These are phyloP conservation scores for Drosophila erecta DNA, from an alignment of 1,140 invertebrate genomes.

Conservation along the genomic window DNA sequence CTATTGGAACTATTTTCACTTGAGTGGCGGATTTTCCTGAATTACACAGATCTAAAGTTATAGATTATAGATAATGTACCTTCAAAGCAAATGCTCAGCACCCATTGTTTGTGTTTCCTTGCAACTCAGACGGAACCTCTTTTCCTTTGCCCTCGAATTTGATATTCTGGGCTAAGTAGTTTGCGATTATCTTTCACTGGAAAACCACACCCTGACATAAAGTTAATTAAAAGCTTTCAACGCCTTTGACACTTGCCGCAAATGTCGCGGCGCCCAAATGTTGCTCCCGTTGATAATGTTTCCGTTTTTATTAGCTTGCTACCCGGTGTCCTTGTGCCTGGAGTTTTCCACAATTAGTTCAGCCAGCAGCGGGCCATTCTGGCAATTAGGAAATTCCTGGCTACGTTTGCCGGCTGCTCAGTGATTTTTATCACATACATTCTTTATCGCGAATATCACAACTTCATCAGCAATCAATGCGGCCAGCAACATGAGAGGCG, in stretches of 20 bases:
- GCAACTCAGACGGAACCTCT: neutral
- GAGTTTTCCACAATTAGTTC: conserved; percentile 45
- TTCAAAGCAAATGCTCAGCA: too few relatives aligned
- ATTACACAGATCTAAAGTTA: neutral
- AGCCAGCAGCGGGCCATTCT: conserved; percentile 15
- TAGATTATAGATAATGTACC: too few relatives aligned
- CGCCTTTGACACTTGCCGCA: conserved; percentile 56
- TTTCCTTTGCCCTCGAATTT: conserved; percentile 14
- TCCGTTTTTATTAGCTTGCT: neutral
- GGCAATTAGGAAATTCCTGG: conserved; percentile 76
- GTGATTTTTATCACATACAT: conserved; percentile 81
- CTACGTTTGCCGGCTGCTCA: conserved; percentile 52
- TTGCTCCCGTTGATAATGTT: conserved; percentile 12
- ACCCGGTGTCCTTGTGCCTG: conserved; percentile 36
- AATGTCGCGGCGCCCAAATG: conserved; percentile 20
- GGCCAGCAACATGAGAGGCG: conserved; percentile 33
- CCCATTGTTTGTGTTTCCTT: neutral
- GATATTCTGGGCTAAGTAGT: conserved; percentile 27
- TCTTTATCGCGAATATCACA: conserved; percentile 82
- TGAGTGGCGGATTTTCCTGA: conserved; percentile 16
- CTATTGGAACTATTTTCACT: conserved; percentile 15
- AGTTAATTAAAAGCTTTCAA: conserved; percentile 55
- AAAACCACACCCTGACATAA: conserved; percentile 22
- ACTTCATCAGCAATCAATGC: conserved; percentile 78
- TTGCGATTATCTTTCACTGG: conserved; percentile 23